Base-by-base conservation (phyloP, 2,113 vertebrate species). In the Fulmarus glacialis region DNA sequence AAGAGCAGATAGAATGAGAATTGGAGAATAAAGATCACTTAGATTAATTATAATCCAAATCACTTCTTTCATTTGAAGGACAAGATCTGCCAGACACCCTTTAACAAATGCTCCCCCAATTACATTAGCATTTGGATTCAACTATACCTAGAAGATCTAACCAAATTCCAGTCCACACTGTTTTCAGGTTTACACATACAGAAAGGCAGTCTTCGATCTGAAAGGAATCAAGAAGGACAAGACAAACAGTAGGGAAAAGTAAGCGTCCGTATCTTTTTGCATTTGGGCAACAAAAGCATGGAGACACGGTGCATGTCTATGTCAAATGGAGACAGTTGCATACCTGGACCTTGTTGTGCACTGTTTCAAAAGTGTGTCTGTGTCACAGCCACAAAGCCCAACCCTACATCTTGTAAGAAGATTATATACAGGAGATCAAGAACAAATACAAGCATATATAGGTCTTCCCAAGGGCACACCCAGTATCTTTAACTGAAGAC, bases 231-330 rank as follows among this genome's bases (percentile, higher is more conserved):
- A 60, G 26, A 42, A 74, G 38, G 15, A 60, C 47, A 36, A 52
- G 58, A 40, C 11, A 38, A 78, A 60, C 8, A 45, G 20, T 6
- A 48, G 5, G 42, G 32, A 60, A 2, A 17, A 45, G 42, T 3
- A 64, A 81, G 21, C 0, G 1, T 43, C 23, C 1, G 0, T 10
- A 8, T 2, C 36, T 30, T 67, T 67, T 43, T 50, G 11, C 26
- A 30, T 13, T 19, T 5, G 21, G 34, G 17, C 42, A 84, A 48
- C 30, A 12, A 17, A 32, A 90, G 6, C 1, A 0, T 20, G 40
- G 38, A 45, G 20, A 34, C 15, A 14, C 0, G 2, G 16, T 19
- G 27, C 26, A 7, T 9, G 14, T 24, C 78, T 59, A 2, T 7
- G 15, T 20, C 40, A 63, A 50, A 45, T 4, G 13, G 26, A 42